Conservation (phyloP, 2,113 vertebrate species). For the Nesospiza acunhae region DNA sequence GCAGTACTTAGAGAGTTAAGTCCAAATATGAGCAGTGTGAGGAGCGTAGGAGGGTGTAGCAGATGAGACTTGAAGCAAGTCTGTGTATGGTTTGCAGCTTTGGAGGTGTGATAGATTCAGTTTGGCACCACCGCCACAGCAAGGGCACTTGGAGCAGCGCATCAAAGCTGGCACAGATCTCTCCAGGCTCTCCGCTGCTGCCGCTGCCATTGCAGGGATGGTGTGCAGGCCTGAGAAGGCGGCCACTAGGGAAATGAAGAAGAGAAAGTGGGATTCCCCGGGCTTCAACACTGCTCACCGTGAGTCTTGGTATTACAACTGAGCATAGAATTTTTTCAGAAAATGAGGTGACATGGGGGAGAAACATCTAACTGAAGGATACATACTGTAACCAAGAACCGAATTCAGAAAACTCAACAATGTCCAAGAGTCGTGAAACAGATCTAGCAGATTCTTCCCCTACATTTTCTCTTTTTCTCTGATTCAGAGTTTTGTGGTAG, state of each 20-base stretch:
- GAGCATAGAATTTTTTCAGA: not conserved
- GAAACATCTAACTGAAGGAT: not conserved
- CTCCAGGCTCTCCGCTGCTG: not conserved
- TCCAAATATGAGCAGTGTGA: not conserved
- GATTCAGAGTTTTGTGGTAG: not conserved
- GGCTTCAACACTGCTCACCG: not conserved
- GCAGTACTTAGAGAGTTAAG: not conserved
- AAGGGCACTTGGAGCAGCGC: not conserved
- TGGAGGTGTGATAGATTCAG: not conserved
- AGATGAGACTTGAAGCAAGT: not conserved
- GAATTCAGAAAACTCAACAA: not conserved
- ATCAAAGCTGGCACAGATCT: not conserved
- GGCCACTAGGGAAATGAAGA: not conserved
- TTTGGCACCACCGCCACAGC: not conserved
- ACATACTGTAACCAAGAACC: not conserved
- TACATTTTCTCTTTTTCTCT: not conserved
- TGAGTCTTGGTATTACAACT: not conserved
- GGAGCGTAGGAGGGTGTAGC: not conserved
- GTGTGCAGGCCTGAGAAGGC: not conserved
- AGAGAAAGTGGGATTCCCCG: not conserved
- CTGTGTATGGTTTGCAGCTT: not conserved
- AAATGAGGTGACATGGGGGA: not conserved
- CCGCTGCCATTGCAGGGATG: not conserved
- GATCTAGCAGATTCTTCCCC: not conserved
- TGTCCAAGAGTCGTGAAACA: accelerated